Evolutionary conservation across 2,797 vertebrate species (phyloP), one percentile per base, ranked within the genome.

Genomic region (Sebastolobus altivelis): DNA sequence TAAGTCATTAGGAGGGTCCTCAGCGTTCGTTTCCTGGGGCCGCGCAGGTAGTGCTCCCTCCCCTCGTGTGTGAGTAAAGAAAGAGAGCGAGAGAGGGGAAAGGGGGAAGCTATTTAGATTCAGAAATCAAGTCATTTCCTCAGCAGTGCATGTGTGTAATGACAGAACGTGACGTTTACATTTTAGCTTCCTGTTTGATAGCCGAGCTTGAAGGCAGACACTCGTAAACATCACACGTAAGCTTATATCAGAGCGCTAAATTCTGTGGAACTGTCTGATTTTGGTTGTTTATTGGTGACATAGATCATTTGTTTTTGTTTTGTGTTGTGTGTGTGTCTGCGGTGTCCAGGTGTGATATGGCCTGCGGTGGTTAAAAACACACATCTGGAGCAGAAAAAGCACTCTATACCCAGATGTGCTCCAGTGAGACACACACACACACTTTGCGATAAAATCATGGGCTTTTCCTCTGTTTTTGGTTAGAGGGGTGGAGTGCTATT

Each of bases 1-100:
- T 95, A 96, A 95, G 94, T 95, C 91, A 94, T 95, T 95, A 95
- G 92, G 85, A 94, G 86, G 89, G 93, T 92, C 90, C 90, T 93
- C 87, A 85, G 90, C 88, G 2, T 69, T 77, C 35, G 77, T 91
- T 94, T 93, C 92, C 92, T 91, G 93, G 87, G 91, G 90, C 87
- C 83, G 58, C 88, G 73, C 93, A 90, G 91, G 93, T 93, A 93
- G 84, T 14, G 84, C 73, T 79, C 83, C 84, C 84, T 79, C 86
- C 40, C 80, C 56, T 49, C 37, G 65, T 70, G 68, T 82, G 72
- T 22, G 58, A 43, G 62, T 27, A 37, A 25, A 43, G 40, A 60
- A 72, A 54, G 72, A 46, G 1, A 13, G 12, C 43, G 66, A 68
- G 31, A 59, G 37, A 56, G 6, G 13, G 16, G 61, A 11, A 33